Evolutionary conservation across 1,140 invertebrate species (phyloP).

Genomic region (Octopus sinensis): DNA sequence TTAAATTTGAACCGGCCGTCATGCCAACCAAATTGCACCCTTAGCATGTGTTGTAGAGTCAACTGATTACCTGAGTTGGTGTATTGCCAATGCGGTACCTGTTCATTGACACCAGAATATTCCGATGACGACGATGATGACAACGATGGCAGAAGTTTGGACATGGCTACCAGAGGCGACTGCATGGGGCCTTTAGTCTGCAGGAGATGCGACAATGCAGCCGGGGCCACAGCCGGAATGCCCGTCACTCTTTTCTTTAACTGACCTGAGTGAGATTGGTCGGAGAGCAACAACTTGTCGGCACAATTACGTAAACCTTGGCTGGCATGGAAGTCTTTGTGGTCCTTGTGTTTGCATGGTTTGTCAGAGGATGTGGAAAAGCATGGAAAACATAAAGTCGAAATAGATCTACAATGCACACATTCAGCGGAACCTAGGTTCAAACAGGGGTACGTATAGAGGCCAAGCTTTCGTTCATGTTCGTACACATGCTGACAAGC

Average conservation of each 20-base stretch:
- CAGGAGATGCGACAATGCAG: not conserved
- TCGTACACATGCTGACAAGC: not conserved
- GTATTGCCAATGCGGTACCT: not conserved
- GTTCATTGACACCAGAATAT: not conserved
- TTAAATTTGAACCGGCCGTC: not conserved
- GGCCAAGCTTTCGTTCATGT: conserved; percentile 8
- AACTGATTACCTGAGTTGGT: not conserved
- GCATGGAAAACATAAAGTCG: conserved; percentile 10
- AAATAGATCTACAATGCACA: not conserved
- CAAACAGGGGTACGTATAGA: conserved; percentile 1
- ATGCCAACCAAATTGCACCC: not conserved
- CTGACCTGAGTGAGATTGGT: not conserved
- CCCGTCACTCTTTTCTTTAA: not conserved
- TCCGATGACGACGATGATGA: not conserved
- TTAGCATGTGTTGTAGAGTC: not conserved
- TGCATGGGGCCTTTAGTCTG: not conserved
- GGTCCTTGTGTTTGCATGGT: not conserved
- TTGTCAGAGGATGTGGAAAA: conserved; percentile 2
- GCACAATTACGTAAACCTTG: not conserved
- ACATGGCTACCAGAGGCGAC: not conserved
- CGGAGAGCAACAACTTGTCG: too few species aligned
- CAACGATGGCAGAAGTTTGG: not conserved
- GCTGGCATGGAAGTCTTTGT: not conserved
- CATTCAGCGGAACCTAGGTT: not conserved
- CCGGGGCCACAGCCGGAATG: not conserved